Conservation (phyloP, 2,888 invertebrate genomes). For the Amitus sp. region DNA sequence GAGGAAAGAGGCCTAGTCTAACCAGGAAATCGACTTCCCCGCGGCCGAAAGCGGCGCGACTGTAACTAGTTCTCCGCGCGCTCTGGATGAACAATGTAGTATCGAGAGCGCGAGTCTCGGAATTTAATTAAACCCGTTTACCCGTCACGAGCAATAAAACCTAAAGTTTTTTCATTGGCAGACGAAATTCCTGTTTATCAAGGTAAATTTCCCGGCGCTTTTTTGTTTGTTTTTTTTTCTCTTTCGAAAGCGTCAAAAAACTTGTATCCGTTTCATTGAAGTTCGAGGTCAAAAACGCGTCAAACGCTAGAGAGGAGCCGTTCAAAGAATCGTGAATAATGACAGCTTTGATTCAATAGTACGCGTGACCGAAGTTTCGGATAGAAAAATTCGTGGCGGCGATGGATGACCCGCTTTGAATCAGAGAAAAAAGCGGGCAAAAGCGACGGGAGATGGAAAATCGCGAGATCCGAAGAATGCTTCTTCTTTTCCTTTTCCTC, state of each 20-base stretch:
- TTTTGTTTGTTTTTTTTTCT: neutral
- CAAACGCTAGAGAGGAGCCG: neutral
- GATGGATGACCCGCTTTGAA: no score
- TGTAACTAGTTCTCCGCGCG: slow-evolving; percentile 27
- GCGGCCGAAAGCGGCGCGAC: slow-evolving; percentile 31
- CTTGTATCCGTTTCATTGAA: neutral
- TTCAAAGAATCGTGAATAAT: no score
- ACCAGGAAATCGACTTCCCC: slow-evolving; percentile 40
- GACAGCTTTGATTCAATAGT: no score
- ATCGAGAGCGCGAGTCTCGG: slow-evolving; percentile 14
- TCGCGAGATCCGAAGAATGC: neutral
- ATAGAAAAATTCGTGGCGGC: no score
- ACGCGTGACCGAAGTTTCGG: no score
- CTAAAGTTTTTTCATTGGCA: no score
- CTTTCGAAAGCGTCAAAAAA: neutral
- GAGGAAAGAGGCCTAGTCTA: slow-evolving; percentile 20
- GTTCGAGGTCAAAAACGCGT: neutral
- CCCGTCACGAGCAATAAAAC: no score
- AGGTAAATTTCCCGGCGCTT: neutral
- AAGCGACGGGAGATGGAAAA: neutral
- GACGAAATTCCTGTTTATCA: neutral
- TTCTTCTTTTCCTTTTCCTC: no score
- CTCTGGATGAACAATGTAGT: slow-evolving; percentile 16
- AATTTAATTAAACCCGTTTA: slow-evolving; percentile 35
- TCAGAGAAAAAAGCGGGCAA: no score